Base-by-base conservation (phyloP, 2,797 vertebrate genomes). In the Pterois miles region DNA sequence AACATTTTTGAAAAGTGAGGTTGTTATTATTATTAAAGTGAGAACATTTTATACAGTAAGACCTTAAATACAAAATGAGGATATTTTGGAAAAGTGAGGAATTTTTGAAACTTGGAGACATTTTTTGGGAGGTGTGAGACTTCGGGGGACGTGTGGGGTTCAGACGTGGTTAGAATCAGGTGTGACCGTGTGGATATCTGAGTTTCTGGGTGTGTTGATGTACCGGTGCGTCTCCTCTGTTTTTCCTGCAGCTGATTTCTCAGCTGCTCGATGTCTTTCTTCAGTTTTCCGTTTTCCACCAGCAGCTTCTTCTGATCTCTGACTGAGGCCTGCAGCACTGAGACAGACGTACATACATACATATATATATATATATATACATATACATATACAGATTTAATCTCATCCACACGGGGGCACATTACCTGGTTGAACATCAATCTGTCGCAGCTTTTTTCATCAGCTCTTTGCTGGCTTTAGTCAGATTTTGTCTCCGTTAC, bases 301-400 rank as follows among this genome's bases (percentile, higher is more conserved):
- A 97, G 94, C 77, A 99, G 96, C 70, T 98, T 98, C 93, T 98
- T 99, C 94, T 99, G 98, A 84, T 99, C 98, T 65, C 97, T 91
- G 25, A 98, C 94, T 0, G 98, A 98, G 4, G 97, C 92, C 92
- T 99, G 97, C 74, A 99, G 94, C 84, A 97, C 98, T 99, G 36
- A 74, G 53, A 83, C 43, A 80, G 31, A 84, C 9, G 13, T 22
- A 76, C 20, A 63, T 4, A 46, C 8, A 46, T n/a, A 54, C n/a
- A n/a, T 6, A 65, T 18, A 67, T 18, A 33, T 7, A 27, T 8
- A 20, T 5, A 43, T 14, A 16, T n/a, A 43, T 12, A 43, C 14
- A 16, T 33, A 33, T 4, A 33, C 31, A 33, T 33, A 33, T 18
- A 14, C 14, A 14, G 36, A 13, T 38, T 38, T 38, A 29, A 54